A percentile compares a stretch with the other conserved stretches of the same genome.
Evolutionary conservation across 2,797 vertebrate genomes (phyloP).

Genomic region (Orientallactaga sibirica): DNA sequence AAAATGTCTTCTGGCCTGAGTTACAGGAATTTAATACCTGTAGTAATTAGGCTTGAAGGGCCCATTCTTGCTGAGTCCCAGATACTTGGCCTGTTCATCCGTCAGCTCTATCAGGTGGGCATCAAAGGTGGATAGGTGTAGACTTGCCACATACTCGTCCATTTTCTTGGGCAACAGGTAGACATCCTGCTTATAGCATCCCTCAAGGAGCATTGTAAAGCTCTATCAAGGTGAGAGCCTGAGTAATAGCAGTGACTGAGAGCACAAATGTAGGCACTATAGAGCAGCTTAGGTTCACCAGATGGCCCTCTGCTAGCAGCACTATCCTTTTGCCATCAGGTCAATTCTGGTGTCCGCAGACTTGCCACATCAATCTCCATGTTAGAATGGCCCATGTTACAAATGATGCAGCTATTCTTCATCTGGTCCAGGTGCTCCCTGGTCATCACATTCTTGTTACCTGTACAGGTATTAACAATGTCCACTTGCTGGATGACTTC

Average conservation of each 20-base stretch:
- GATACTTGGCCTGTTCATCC: slow-evolving; percentile 98
- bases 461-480: slow-evolving; percentile 99
- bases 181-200: slow-evolving; percentile 98
- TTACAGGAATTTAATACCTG: slow-evolving; percentile 93
- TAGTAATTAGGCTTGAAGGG: slow-evolving; percentile 99
- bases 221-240: slow-evolving; percentile 98
- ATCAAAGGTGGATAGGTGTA: slow-evolving; percentile 98
- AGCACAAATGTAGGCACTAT: slow-evolving; percentile 98
- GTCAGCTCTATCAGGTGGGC: slow-evolving; percentile 97
- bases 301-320: slow-evolving; percentile 97
- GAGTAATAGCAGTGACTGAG: slow-evolving; percentile 98
- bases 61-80: slow-evolving; percentile 98
- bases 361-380: slow-evolving; percentile 99
- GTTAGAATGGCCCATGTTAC: slow-evolving; percentile 99
- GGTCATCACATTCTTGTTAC: slow-evolving; percentile 98
- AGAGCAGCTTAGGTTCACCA: slow-evolving; percentile 98
- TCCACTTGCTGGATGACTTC: slow-evolving; percentile 99
- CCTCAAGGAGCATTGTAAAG: slow-evolving; percentile 97
- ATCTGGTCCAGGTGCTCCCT: slow-evolving; percentile 97
- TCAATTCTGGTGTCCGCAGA: slow-evolving; percentile 96
- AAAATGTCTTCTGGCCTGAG: slow-evolving; percentile 81
- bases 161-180: slow-evolving; percentile 98
- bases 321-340: slow-evolving; percentile 97
- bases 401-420: slow-evolving; percentile 99
- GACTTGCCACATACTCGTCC: slow-evolving; percentile 98